Evolutionary conservation across 2,888 invertebrate species (phyloP).

Genomic region (Hypsopygia costalis): DNA sequence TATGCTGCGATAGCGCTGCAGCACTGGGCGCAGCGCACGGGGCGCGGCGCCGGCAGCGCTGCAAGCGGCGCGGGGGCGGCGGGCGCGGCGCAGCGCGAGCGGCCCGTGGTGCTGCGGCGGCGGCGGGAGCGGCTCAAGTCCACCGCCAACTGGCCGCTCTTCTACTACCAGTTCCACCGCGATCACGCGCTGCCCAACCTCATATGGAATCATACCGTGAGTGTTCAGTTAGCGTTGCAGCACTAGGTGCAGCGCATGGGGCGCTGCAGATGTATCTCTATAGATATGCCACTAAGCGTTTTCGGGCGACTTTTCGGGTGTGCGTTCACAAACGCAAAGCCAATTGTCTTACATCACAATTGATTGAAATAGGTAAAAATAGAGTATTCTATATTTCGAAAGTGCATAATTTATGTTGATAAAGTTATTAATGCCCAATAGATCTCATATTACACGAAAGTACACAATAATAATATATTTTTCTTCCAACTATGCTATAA

Average conservation of each 20-base stretch:
- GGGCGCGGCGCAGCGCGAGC: constrained; percentile 81
- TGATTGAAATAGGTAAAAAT: no score
- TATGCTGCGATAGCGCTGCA: constrained; percentile 69
- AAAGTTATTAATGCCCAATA: no score
- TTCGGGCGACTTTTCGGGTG: no score
- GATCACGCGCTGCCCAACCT: constrained; percentile 98
- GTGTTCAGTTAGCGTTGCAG: constrained; percentile 55
- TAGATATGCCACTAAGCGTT: no score
- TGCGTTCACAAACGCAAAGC: no score
- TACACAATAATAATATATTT: no score
- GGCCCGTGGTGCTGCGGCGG: constrained; percentile 95
- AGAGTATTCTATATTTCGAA: no score
- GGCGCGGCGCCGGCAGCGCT: constrained; percentile 57
- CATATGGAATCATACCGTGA: constrained; percentile 98
- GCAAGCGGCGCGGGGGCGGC: constrained; percentile 66
- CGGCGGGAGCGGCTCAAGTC: constrained; percentile 93
- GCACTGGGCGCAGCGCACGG: constrained; percentile 85
- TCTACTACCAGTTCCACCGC: constrained; percentile 96
- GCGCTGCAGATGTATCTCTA: no score
- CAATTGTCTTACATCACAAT: no score
- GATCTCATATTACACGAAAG: no score
- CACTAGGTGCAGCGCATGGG: constrained; percentile 85
- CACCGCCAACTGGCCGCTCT: constrained; percentile 94
- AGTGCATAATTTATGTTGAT: no score
- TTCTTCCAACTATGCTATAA: no score